Evolutionary conservation across 2,888 invertebrate species (phyloP).

Genomic region (Ganaspis brasiliensis): DNA sequence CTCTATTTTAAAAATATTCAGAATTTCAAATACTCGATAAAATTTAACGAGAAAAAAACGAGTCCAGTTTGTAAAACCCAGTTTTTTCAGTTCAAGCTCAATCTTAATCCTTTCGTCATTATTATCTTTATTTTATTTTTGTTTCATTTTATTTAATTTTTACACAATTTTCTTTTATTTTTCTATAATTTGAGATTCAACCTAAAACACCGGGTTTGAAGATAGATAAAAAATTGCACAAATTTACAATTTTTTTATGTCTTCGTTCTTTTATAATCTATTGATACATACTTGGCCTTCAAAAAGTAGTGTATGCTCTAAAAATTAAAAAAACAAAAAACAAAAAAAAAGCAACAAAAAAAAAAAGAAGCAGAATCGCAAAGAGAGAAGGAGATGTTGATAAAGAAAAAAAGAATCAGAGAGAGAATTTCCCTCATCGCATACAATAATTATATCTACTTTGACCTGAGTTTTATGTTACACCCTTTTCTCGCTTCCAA

Average conservation of each 20-base stretch:
- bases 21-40: neutral
- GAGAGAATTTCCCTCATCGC: slow-evolving; percentile 36
- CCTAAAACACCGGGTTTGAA: slow-evolving; percentile 20
- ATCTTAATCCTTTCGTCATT: slow-evolving; percentile 42
- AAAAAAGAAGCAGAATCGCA: slow-evolving; percentile 28
- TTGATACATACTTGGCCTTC: slow-evolving; percentile 41
- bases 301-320: slow-evolving; percentile 33
- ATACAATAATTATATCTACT: slow-evolving; percentile 47
- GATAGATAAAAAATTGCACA: slow-evolving; percentile 34
- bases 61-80: slow-evolving; percentile 36
- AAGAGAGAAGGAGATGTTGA: slow-evolving; percentile 37
- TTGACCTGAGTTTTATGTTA: slow-evolving; percentile 58
- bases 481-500: slow-evolving; percentile 51
- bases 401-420: slow-evolving; percentile 37
- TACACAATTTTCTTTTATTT: slow-evolving; percentile 31
- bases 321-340: slow-evolving; percentile 40
- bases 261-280: slow-evolving; percentile 38
- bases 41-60: neutral
- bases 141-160: slow-evolving; percentile 47
- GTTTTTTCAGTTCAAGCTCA: slow-evolving; percentile 41
- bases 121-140: slow-evolving; percentile 40
- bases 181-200: slow-evolving; percentile 26
- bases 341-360: slow-evolving; percentile 4
- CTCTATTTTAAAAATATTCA: slow-evolving; percentile 23
- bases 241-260: slow-evolving; percentile 18